Base-by-base conservation (phyloP, 2,888 invertebrate genomes). In the Caenorhabditis sp. region DNA sequence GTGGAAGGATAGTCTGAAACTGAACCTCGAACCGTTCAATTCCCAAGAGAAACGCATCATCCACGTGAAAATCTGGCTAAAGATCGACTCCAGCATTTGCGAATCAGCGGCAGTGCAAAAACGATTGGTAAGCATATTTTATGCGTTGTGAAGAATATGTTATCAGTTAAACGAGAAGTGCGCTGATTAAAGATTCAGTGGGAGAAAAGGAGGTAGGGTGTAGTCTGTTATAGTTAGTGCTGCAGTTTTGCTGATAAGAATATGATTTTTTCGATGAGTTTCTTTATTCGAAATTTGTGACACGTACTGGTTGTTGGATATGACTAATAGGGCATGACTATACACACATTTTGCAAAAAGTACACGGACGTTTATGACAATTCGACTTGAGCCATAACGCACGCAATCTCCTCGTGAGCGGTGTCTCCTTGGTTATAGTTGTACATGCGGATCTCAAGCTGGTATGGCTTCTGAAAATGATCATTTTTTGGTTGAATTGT, bases 341-440 rank as follows among this genome's bases (percentile, higher is more conserved):
- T 58, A 58, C 44, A 56, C 18, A 58, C 35, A 28, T 9, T 32
- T 20, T 15, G n/a, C 13, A 9, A n/a, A 32, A 24, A 28, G 26
- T 26, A 18, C n/a, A 32, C 18, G 11, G 32, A 6, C 4, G 11
- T 28, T 85, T 84, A 89, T 47, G 82, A 83, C 61, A 89, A 84
- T 37, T 85, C 86, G 8, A 89, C 80, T 74, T 89, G 89, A 22
- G 88, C 88, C 70, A 88, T 84, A 13, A 89, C 89, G 71, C 89
- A 89, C n/a, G 88, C 87, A 71, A 89, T 89, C 65, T 87, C 86
- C 74, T 89, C 86, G 65, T 88, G 86, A 0, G 50, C 62, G 13
- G 81, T 80, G 68, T 76, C 50, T 22, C 86, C 88, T 37, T 35
- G 26, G 77, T 89, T 88, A 81, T 85, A 85, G 82, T 89, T 83